Percentiles rank a stretch among this genome's conserved stretches.
phyloP scores from a whole-genome alignment of 2,797 vertebrate species.

The Anguilla pacifica region DNA sequence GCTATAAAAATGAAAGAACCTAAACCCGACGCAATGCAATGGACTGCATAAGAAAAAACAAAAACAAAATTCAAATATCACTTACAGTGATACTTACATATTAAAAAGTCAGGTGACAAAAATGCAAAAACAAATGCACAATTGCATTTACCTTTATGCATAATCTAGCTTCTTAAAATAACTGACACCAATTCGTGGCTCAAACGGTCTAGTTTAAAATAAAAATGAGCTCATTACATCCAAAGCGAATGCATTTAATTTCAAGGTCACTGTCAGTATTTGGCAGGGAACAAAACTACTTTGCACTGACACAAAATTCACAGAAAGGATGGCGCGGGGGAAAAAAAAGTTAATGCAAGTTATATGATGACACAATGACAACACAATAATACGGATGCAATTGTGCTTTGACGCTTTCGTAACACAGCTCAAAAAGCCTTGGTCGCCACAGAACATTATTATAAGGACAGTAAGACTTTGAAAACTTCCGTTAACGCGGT shows the following conservation, averaged over 20 bases:
- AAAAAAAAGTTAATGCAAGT: conserved; percentile 26
- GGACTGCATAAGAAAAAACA: background rate
- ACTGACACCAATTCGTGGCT: conserved; percentile 8
- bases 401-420: background rate
- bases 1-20: background rate
- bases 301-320: background rate
- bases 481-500: conserved; percentile 25
- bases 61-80: background rate
- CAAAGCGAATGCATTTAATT: conserved; percentile 7
- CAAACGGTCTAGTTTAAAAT: conserved; percentile 17
- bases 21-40: background rate
- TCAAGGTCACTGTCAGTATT: conserved; percentile 25
- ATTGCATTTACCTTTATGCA: conserved; percentile 1
- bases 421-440: background rate
- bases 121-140: background rate
- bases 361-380: conserved; percentile 5
- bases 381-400: conserved; percentile 18
- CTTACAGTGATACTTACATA: background rate
- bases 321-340: background rate
- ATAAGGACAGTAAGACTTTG: conserved; percentile 9
- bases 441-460: background rate
- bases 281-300: background rate
- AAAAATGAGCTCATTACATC: background rate
- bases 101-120: background rate
- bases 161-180: conserved; percentile 2